These are phyloP conservation scores for Amphimallon solstitiale DNA, from an alignment of 2,888 invertebrate genomes.

Conservation along the genomic window DNA sequence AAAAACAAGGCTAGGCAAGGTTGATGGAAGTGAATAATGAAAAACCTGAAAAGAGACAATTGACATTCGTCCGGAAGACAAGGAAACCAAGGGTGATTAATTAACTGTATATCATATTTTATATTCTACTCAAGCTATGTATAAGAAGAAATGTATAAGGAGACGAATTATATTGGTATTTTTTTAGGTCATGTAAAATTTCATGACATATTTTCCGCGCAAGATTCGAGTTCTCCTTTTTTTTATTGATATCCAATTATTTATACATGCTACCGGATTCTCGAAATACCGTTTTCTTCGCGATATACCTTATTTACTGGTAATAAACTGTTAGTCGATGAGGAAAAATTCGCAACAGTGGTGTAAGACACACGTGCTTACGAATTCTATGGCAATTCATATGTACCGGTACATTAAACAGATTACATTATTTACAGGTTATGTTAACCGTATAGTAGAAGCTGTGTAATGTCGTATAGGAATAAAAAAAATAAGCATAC, in stretches of 20 bases:
- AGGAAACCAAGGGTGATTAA: too few species aligned
- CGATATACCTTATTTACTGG: constrained; percentile 7
- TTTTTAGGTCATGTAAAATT: too few species aligned
- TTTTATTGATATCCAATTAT: constrained; percentile 3
- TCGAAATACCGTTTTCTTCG: constrained; percentile 6
- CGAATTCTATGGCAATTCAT: constrained; percentile 27
- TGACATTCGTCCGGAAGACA: too few species aligned
- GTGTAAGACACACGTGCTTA: constrained; percentile 17
- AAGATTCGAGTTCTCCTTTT: not conserved
- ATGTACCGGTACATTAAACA: constrained; percentile 28
- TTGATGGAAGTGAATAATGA: too few species aligned
- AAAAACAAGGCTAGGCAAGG: too few species aligned
- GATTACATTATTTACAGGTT: constrained; percentile 24
- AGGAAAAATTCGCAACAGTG: constrained; percentile 16
- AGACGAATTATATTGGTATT: too few species aligned
- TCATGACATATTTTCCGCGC: too few species aligned
- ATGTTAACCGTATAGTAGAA: constrained; percentile 19
- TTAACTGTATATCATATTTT: too few species aligned
- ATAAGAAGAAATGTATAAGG: too few species aligned
- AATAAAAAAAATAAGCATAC: constrained; percentile 9
- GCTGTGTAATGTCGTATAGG: constrained; percentile 7
- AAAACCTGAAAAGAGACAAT: too few species aligned
- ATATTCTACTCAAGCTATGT: too few species aligned
- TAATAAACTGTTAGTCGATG: constrained; percentile 5
- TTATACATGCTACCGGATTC: constrained; percentile 15